Evolutionary conservation across 2,797 vertebrate species (phyloP), one percentile per base, ranked within the genome.

Genomic region (Falco novaeseelandiae): DNA sequence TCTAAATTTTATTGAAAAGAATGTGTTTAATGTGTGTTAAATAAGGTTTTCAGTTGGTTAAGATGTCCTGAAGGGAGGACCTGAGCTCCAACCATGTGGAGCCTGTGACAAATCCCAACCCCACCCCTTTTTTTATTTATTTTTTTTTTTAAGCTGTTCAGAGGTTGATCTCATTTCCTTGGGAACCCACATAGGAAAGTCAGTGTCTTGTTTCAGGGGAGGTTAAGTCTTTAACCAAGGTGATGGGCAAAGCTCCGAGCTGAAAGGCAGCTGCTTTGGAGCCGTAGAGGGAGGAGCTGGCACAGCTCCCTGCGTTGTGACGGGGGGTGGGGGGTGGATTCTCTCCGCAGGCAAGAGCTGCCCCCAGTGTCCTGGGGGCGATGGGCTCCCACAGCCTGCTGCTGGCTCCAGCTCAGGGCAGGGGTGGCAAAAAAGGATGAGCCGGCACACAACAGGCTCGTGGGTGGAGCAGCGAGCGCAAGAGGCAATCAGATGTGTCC

Each of bases 381-480:
- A 52, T 1, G 2, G 13, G 19, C 14, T 36, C 34, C 30, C 5
- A 0, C 2, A 3, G 51, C 46, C 69, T 38, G 18, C 59, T 51
- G 27, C 36, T 81, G 58, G 32, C n/a, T 38, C 29, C 7, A 6
- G 9, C 7, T 27, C 18, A 38, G 32, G 18, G 29, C 14, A 8
- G 10, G n/a, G 17, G 26, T 13, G 32, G 46, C 14, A 32, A 42
- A 51, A 52, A 32, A 15, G 36, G 32, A 55, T n/a, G 32, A 38
- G 34, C 61, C 1, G 3, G 29, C 20, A 14, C 27, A 6, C 27
- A 9, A 2, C 2, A 4, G 1, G 1, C n/a, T 38, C 1, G 0
- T 15, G 38, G 20, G 58, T 21, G 71, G 52, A 77, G 57, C 29
- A 30, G 57, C 4, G 4, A 16, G 61, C 10, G 18, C 19, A 8